Evolutionary conservation across 2,113 vertebrate genomes (phyloP).

Genomic region (Pardalotus punctatus): DNA sequence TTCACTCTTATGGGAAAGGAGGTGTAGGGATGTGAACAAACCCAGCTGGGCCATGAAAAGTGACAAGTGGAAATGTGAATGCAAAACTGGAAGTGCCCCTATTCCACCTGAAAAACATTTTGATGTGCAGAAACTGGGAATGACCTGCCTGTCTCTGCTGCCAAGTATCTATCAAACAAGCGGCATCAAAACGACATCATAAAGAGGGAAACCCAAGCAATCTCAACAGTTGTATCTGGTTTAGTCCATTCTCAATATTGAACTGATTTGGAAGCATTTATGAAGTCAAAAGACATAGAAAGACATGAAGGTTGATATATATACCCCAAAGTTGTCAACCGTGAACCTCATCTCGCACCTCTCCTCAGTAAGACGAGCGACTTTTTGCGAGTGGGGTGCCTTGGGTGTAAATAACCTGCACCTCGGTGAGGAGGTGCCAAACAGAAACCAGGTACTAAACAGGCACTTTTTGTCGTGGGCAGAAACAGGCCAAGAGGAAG

Average conservation of each 20-base stretch:
- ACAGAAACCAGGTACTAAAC: neutral
- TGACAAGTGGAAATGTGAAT: neutral
- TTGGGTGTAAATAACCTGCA: neutral
- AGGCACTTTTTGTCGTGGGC: neutral
- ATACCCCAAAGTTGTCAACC: neutral
- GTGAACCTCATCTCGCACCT: neutral
- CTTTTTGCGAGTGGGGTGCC: neutral
- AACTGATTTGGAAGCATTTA: neutral
- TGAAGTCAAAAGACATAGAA: neutral
- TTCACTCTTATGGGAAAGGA: neutral
- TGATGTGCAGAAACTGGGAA: neutral
- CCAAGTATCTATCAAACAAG: neutral
- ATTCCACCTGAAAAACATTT: neutral
- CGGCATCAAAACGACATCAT: neutral
- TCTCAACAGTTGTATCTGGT: neutral
- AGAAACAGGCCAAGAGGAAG: neutral
- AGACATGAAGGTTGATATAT: neutral
- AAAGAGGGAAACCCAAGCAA: neutral
- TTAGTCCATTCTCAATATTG: neutral
- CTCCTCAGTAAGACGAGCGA: rapidly evolving
- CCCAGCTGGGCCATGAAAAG: neutral
- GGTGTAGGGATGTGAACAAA: neutral
- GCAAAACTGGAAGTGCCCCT: neutral
- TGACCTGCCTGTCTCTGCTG: neutral
- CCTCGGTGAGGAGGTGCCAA: neutral